Evolutionary conservation across 1,140 invertebrate species (phyloP), one percentile per base, ranked within the genome.

Genomic region (Battus philenor): DNA sequence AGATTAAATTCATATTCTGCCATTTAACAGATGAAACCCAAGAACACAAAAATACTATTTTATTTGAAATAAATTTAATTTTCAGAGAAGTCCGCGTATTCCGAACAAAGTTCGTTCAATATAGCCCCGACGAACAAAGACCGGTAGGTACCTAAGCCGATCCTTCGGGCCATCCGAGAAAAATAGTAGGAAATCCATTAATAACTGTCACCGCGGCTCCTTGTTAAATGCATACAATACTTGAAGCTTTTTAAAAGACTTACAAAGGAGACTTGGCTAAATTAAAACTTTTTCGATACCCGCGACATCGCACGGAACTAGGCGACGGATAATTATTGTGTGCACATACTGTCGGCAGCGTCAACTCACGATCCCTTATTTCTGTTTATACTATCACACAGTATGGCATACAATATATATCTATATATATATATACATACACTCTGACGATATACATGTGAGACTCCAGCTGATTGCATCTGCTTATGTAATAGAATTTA

Each of bases 181-280:
- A 81, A 84, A 84, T 84, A 80, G 77, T 82, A 77, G 69, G 54
- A 76, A 74, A 78, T 53, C 70, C 80, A 84, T 84, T 84, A 75
- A 84, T 84, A 84, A 67, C 80, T 84, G 78, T 84, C 80, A 59
- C 70, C 44, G 62, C 61, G 62, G 65, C 64, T 82, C 74, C 80
- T 84, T 82, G 77, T 84, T 84, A 84, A 80, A 82, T 80, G 80
- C 80, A 84, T 80, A 84, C 80, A 84, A 84, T 84, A 84, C 77
- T 81, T 70, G 80, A 68, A 72, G 70, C 76, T 79, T 81, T 84
- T 78, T 77, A 84, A 82, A 70, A 83, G 71, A 72, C 72, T 73
- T 67, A 84, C 80, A 84, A 84, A 71, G 60, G 78, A 63, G 71
- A 72, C 77, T 80, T 84, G 77, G 80, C 80, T 84, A 84, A 84